phyloP scores from a whole-genome alignment of 2,888 invertebrate species.

The Mythimna albipuncta region DNA sequence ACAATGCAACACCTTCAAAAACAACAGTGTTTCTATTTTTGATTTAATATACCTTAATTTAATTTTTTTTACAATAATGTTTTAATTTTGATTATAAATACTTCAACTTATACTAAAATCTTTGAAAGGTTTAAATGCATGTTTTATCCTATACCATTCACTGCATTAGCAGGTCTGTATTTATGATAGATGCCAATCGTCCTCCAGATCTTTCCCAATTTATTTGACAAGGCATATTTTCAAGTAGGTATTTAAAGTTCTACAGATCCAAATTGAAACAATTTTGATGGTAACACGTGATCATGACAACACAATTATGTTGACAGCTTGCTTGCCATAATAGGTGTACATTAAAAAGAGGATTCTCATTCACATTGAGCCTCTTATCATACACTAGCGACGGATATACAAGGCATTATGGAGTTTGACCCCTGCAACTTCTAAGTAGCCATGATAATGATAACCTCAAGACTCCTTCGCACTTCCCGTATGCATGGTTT shows the following conservation, averaged over 20 bases:
- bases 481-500: not conserved
- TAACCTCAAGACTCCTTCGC: constrained; percentile 19
- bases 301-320: not conserved
- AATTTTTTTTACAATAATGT: too few species aligned
- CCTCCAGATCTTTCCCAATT: not conserved
- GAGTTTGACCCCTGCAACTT: constrained; percentile 57
- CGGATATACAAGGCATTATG: constrained; percentile 60
- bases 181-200: not conserved
- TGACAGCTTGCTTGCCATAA: not conserved
- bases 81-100: too few species aligned
- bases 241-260: not conserved
- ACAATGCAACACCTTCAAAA: too few species aligned
- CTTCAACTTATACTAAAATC: too few species aligned
- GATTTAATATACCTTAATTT: too few species aligned
- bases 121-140: too few species aligned
- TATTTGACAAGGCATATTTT: not conserved
- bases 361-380: constrained; percentile 21
- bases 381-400: constrained; percentile 44
- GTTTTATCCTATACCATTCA: too few species aligned
- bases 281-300: constrained; percentile 9
- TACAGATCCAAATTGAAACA: not conserved
- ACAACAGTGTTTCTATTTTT: too few species aligned
- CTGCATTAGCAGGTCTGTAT: too few species aligned
- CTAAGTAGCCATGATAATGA: constrained; percentile 42
- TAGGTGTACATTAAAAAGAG: constrained; percentile 4